Percentiles rank a stretch among this genome's conserved stretches.
phyloP scores from a whole-genome alignment of 2,797 vertebrate species.

The Podarcis lilfordi region DNA sequence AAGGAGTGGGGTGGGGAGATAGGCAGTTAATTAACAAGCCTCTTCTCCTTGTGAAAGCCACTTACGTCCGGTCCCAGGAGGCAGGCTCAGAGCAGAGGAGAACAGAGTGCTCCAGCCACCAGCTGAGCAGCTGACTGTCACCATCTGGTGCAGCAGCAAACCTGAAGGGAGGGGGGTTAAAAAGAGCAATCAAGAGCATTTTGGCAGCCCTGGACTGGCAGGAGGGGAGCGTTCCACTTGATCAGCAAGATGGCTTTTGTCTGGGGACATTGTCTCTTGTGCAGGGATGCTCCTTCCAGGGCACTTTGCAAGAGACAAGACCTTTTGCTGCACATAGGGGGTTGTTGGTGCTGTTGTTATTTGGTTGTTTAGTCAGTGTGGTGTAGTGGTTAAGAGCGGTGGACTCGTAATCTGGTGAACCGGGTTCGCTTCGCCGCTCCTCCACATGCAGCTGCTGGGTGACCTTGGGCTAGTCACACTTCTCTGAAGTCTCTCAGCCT shows the following conservation, averaged over 20 bases:
- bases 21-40: conserved; percentile 50
- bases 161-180: background rate
- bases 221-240: background rate
- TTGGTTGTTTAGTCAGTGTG: too few relatives aligned
- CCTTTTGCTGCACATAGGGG: background rate
- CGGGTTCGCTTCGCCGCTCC: fast-evolving
- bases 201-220: conserved; percentile 9
- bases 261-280: background rate
- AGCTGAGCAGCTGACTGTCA: conserved; percentile 42
- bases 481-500: too few relatives aligned
- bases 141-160: conserved; percentile 63
- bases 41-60: background rate
- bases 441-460: too few relatives aligned
- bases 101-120: conserved; percentile 56
- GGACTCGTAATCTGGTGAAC: too few relatives aligned
- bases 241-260: background rate
- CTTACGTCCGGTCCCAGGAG: conserved; percentile 38
- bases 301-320: background rate
- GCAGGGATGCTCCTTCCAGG: background rate
- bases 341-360: too few relatives aligned
- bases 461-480: too few relatives aligned
- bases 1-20: background rate
- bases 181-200: conserved; percentile 37
- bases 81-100: conserved; percentile 10
- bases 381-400: too few relatives aligned